These are phyloP conservation scores for Neotoma lepida DNA, from an alignment of 2,113 vertebrate genomes.

Conservation along the genomic window DNA sequence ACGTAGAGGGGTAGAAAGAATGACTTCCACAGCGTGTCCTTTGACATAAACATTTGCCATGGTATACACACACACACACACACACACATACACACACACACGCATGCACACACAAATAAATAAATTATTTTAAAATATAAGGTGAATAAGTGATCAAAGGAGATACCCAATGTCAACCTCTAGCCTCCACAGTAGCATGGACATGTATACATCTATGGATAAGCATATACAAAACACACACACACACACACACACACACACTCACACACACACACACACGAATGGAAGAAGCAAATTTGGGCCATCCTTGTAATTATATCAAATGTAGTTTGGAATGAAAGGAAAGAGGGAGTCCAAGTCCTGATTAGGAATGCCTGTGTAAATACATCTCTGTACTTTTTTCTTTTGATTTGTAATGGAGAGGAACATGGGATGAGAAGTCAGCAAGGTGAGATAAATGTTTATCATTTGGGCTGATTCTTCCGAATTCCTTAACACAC, in stretches of 20 bases:
- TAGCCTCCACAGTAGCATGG: background rate
- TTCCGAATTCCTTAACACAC: background rate
- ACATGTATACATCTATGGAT: background rate
- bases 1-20: background rate
- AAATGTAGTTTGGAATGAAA: background rate
- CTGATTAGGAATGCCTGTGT: background rate
- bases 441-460: slow-evolving; percentile 45
- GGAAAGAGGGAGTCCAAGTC: background rate
- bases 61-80: background rate
- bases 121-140: background rate
- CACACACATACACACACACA: background rate
- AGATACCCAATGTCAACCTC: background rate
- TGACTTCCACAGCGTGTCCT: background rate
- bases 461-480: background rate
- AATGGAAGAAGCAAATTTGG: background rate
- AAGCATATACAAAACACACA: background rate
- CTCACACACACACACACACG: background rate
- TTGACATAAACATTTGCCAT: background rate
- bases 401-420: slow-evolving; percentile 37
- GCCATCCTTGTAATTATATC: background rate
- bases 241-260: too few relatives aligned
- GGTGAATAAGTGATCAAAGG: background rate
- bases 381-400: background rate
- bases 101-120: background rate
- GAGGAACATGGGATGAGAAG: background rate